Evolutionary conservation across 2,888 invertebrate genomes (phyloP), one percentile per base, ranked within the genome.

Genomic region (Erebia palarica): DNA sequence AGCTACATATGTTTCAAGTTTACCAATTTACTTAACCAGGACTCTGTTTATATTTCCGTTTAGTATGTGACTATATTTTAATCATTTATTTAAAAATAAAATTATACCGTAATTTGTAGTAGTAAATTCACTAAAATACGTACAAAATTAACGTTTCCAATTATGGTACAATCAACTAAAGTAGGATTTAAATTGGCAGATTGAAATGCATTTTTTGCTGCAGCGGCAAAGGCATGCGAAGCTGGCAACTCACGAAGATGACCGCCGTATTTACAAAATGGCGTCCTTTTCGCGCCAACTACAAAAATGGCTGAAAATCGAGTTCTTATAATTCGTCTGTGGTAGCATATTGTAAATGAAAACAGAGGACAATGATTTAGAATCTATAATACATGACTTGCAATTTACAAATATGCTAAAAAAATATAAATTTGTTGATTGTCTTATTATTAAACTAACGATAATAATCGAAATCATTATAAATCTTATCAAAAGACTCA

Each of bases 211-310:
- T 86, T 87, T 74, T 86, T 90, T 3, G 91, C 91, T 53, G 92
- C 88, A 0, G 84, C 85, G 1, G 92, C 91, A 72, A 91, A 92
- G 0, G 83, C 83, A n/a, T 86, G 80, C 0, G 85, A 86, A 0
- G 92, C 88, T 76, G 87, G 86, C 78, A 87, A 79, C 76, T 91
- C 90, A 63, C 86, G 82, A 11, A 92, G 73, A 1, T 80, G 76
- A 9, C 92, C 91, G 79, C 91, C 92, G 84, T 87, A 87, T 71
- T 79, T 80, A 73, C 91, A 90, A 83, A 92, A 91, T 81, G 92
- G 90, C 73, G 91, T 91, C 69, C 91, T 81, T 82, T 91, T 92
- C 69, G 91, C 92, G 76, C 89, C 89, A 77, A 92, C 77, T 75
- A 92, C 82, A 71, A 87, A 91, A 70, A 92, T 80, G n/a, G 86